phyloP scores from a whole-genome alignment of 2,797 vertebrate genomes.

The Peromyscus aztecus region DNA sequence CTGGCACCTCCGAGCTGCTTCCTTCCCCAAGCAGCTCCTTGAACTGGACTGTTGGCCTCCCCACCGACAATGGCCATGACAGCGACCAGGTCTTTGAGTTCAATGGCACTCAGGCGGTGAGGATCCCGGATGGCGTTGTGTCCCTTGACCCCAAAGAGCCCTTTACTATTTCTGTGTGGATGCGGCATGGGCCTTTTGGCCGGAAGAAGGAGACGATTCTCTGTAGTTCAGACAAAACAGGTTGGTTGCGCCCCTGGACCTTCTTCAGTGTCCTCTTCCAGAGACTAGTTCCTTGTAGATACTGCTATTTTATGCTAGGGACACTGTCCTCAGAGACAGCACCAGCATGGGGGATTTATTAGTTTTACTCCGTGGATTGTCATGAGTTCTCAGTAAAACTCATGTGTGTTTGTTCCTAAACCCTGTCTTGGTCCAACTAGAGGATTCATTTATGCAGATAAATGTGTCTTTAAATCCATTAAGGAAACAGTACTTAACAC shows the following conservation, averaged over 20 bases:
- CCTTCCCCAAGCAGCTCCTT: constrained; percentile 93
- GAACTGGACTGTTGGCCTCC: constrained; percentile 96
- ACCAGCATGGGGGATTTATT: rapidly evolving
- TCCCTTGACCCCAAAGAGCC: constrained; percentile 93
- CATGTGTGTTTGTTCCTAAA: not conserved
- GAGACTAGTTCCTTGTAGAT: not conserved
- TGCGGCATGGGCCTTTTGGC: constrained; percentile 95
- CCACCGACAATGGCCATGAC: constrained; percentile 97
- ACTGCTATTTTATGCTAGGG: rapidly evolving
- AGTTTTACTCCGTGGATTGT: not conserved
- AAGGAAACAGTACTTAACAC: not conserved
- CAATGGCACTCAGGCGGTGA: constrained; percentile 97
- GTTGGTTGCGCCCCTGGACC: constrained; percentile 81
- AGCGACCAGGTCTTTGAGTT: constrained; percentile 99
- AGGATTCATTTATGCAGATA: not conserved
- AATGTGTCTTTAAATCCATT: not conserved
- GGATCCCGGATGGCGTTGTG: constrained; percentile 93
- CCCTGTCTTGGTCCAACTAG: not conserved
- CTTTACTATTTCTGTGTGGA: constrained; percentile 97
- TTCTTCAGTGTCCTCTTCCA: rapidly evolving
- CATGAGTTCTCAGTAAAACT: not conserved
- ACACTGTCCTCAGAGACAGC: rapidly evolving
- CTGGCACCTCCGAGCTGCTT: constrained; percentile 95
- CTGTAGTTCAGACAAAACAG: constrained; percentile 98
- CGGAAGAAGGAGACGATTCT: constrained; percentile 97